phyloP scores from a whole-genome alignment of 2,797 vertebrate genomes.

The Eremophila alpestris region DNA sequence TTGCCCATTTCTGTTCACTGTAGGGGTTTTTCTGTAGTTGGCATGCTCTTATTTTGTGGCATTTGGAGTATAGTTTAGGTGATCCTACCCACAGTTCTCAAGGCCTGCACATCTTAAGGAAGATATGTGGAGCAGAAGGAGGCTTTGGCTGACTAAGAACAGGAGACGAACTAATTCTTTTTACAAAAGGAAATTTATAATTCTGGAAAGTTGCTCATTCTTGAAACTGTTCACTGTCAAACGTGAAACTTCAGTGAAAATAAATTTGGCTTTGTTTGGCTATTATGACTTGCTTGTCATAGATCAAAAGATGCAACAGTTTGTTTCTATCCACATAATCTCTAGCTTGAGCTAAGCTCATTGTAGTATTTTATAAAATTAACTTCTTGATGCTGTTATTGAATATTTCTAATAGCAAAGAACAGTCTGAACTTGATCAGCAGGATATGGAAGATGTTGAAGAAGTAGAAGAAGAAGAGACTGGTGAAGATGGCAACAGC shows the following conservation, averaged over 20 bases:
- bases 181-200: neutral
- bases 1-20: neutral
- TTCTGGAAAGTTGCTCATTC: neutral
- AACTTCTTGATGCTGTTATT: neutral
- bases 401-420: constrained; percentile 84
- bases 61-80: neutral
- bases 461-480: constrained; percentile 97
- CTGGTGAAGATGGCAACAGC: constrained; percentile 91
- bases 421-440: constrained; percentile 94
- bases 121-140: neutral
- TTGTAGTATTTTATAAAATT: neutral
- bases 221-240: neutral
- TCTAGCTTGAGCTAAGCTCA: neutral
- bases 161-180: neutral
- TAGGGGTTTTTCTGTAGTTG: fast-evolving
- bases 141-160: neutral
- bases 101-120: neutral
- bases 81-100: neutral
- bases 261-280: neutral
- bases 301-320: neutral
- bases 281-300: neutral
- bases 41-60: neutral
- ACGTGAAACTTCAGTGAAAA: neutral
- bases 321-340: neutral
- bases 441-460: constrained; percentile 99